phyloP scores from a whole-genome alignment of 2,888 invertebrate species.

The Electrophaes corylata region DNA sequence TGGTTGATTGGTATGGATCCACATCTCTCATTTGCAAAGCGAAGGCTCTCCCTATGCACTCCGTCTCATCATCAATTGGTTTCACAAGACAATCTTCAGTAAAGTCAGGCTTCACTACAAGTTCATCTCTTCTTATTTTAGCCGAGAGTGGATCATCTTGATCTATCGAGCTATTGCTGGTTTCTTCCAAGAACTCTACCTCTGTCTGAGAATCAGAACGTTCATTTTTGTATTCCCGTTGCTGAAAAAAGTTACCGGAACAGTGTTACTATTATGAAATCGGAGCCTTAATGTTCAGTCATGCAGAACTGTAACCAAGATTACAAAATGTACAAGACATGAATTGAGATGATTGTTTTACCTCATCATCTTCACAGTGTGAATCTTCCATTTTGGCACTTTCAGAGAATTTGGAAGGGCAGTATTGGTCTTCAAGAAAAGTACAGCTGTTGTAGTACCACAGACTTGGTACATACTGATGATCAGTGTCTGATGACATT shows the following conservation, averaged over 20 bases:
- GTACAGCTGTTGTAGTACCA: slow-evolving; percentile 29
- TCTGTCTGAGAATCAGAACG: neutral
- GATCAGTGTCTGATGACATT: slow-evolving; percentile 3
- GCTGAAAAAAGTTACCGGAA: neutral
- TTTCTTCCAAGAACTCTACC: slow-evolving; percentile 12
- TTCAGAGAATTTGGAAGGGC: neutral
- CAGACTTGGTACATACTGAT: slow-evolving; percentile 19
- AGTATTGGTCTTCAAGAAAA: slow-evolving; percentile 24
- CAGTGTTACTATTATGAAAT: neutral
- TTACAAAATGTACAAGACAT: neutral
- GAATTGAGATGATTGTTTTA: neutral
- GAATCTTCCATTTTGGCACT: neutral
- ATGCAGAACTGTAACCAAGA: neutral
- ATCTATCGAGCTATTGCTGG: slow-evolving; percentile 6
- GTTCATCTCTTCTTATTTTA: neutral
- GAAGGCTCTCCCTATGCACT: slow-evolving; percentile 26
- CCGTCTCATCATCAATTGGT: slow-evolving; percentile 12
- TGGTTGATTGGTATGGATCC: slow-evolving; percentile 22
- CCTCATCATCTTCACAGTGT: slow-evolving; percentile 20
- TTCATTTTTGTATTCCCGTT: neutral
- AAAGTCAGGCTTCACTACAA: neutral
- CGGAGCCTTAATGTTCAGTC: neutral
- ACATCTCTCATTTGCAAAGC: slow-evolving; percentile 30
- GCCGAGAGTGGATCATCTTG: neutral
- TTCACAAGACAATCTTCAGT: neutral